Evolutionary conservation across 2,888 invertebrate genomes (phyloP).

Genomic region (Mycalesis mineus): DNA sequence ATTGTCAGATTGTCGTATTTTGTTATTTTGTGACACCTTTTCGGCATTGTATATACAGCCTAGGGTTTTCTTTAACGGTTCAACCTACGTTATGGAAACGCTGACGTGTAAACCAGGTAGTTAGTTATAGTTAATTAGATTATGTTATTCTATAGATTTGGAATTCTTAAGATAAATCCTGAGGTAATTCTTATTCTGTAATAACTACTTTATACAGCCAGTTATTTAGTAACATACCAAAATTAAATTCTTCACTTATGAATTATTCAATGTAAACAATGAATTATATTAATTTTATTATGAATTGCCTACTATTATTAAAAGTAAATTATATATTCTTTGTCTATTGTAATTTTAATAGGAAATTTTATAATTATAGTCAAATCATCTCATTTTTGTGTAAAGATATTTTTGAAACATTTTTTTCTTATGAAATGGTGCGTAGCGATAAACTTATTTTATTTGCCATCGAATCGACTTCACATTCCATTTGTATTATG

Average conservation of each 20-base stretch:
- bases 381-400: slow-evolving; percentile 22
- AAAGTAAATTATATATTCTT: not conserved
- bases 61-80: slow-evolving; percentile 8
- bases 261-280: not conserved
- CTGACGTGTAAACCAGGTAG: slow-evolving; percentile 28
- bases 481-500: slow-evolving; percentile 65
- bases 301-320: not conserved
- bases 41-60: slow-evolving; percentile 25
- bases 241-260: not conserved
- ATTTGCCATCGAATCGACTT: slow-evolving; percentile 50
- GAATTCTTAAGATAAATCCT: not conserved
- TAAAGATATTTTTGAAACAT: slow-evolving; percentile 7
- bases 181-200: not conserved
- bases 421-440: slow-evolving; percentile 49
- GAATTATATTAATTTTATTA: not conserved
- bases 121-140: slow-evolving; percentile 15
- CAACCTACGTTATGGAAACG: slow-evolving; percentile 15
- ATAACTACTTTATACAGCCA: not conserved
- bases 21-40: not conserved
- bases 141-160: not conserved
- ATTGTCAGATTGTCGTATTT: not conserved
- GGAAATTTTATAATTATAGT: slow-evolving; percentile 32
- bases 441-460: slow-evolving; percentile 40
- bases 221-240: not conserved
- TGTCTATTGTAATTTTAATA: slow-evolving; percentile 25